These are phyloP conservation scores for Antheraea pernyi DNA, from an alignment of 1,140 invertebrate species.

Conservation along the genomic window DNA sequence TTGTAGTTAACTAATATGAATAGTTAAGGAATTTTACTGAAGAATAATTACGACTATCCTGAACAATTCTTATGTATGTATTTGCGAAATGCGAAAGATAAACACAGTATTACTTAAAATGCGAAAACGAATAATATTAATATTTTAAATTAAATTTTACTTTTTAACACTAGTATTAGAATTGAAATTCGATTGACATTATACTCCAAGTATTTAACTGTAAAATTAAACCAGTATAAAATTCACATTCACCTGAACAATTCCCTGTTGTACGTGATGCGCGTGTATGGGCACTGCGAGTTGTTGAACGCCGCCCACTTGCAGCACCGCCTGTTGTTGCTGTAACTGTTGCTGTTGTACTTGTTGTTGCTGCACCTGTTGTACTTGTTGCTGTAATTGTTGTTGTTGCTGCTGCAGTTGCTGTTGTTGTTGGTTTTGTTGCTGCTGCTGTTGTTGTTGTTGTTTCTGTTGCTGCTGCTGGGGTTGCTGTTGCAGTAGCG, in stretches of 20 bases:
- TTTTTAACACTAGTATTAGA: too few species aligned
- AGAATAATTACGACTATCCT: too few species aligned
- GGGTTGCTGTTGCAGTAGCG: slow-evolving; percentile 32
- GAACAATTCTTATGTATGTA: too few species aligned
- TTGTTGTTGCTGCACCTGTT: slow-evolving; percentile 40
- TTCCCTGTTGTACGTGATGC: slow-evolving; percentile 56
- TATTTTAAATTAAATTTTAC: too few species aligned
- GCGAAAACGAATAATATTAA: too few species aligned
- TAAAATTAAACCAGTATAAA: too few species aligned
- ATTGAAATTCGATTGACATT: too few species aligned
- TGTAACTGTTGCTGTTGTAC: slow-evolving; percentile 49
- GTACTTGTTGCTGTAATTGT: slow-evolving; percentile 50
- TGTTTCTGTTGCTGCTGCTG: slow-evolving; percentile 39
- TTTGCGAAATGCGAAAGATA: too few species aligned
- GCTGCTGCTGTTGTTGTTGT: slow-evolving; percentile 39
- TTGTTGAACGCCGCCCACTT: slow-evolving; percentile 67
- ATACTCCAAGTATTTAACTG: too few species aligned
- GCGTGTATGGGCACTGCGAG: slow-evolving; percentile 68
- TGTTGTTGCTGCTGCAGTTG: slow-evolving; percentile 51
- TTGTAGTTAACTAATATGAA: too few species aligned
- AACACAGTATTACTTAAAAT: too few species aligned
- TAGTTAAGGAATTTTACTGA: too few species aligned
- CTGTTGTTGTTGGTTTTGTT: slow-evolving; percentile 51
- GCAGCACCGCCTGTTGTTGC: slow-evolving; percentile 61
- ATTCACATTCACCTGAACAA: slow-evolving; percentile 39